Evolutionary conservation across 2,888 invertebrate genomes (phyloP), one percentile per base, ranked within the genome.

Genomic region (Apoda limacodes): DNA sequence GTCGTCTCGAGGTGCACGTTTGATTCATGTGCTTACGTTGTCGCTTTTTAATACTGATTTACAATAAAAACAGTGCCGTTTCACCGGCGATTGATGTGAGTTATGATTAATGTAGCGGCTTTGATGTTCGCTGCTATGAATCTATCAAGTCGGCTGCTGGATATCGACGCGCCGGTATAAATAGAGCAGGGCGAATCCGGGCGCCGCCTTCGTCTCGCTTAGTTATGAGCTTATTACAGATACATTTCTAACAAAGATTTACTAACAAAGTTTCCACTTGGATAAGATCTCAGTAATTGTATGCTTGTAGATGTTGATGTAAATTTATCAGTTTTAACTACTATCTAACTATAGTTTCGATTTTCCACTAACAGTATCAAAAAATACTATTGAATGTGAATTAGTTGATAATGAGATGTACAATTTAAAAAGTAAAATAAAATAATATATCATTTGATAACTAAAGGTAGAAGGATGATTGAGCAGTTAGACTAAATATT

Each of bases 1-100:
- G 71, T 74, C 72, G 71, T 75, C 71, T 68, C 57, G 62, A 71
- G 68, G 71, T 69, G 66, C 57, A 52, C 59, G 60, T 65, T 70
- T 76, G 78, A 78, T 76, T 75, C 71, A 75, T 72, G 58, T 60
- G 66, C 71, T 64, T 61, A 62, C 66, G 60, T 66, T 71, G 74
- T 75, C 74, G 65, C 75, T 70, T 75, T 78, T 76, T 76, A 76
- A 78, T 76, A 72, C 76, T 72, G 75, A 76, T 80, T 75, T 72
- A 78, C 76, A 78, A 78, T 76, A 78, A 80, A 80, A 78, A 74
- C 71, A 71, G 65, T 66, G 67, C 60, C 60, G 70, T 68, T 66
- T 61, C 66, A 67, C 64, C 64, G 67, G 71, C 75, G 75, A 78
- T 78, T 75, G 76, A 76, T 78, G 76, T 72, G 67, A 70, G 75